Conservation (phyloP, 2,797 vertebrate species). For the Zenarchopterus dispar region DNA sequence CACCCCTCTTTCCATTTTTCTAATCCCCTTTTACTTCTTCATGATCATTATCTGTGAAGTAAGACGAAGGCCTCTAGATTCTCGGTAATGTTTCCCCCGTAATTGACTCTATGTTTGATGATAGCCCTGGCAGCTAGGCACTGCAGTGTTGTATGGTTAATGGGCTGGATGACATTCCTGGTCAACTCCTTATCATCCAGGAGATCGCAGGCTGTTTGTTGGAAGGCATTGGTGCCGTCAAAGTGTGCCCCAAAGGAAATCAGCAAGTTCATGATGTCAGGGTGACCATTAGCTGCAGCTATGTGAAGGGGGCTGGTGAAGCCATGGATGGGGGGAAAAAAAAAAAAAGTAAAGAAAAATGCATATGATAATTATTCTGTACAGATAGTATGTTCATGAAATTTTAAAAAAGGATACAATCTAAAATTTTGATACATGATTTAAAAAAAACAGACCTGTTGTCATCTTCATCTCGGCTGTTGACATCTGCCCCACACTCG, state of each 20-base stretch:
- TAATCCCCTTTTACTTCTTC: slow-evolving; percentile 6
- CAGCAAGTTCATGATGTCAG: slow-evolving; percentile 98
- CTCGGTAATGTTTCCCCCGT: slow-evolving; percentile 93
- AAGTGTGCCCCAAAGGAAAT: slow-evolving; percentile 96
- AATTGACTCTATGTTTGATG: slow-evolving; percentile 90
- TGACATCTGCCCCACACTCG: slow-evolving; percentile 95
- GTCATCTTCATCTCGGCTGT: slow-evolving; percentile 92
- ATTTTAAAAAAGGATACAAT: not conserved
- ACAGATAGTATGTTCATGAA: too few species aligned
- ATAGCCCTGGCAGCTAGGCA: slow-evolving; percentile 97
- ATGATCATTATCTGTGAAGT: slow-evolving; percentile 93
- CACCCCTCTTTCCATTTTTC: slow-evolving; percentile 1
- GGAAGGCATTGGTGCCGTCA: slow-evolving; percentile 93
- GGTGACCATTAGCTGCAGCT: slow-evolving; percentile 96
- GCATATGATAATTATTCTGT: too few species aligned
- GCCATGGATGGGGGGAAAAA: too few species aligned
- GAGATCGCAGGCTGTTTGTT: slow-evolving; percentile 95
- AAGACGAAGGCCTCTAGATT: slow-evolving; percentile 96
- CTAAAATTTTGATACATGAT: not conserved
- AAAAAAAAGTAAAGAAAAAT: not conserved
- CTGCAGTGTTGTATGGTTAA: slow-evolving; percentile 98
- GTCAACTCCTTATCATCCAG: slow-evolving; percentile 96
- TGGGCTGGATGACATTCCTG: slow-evolving; percentile 96
- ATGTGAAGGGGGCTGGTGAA: slow-evolving; percentile 89
- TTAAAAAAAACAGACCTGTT: slow-evolving; percentile 83